Percentiles rank a stretch among this genome's conserved stretches.
phyloP scores from a whole-genome alignment of 2,888 invertebrate genomes.

The Ormyrus rosae region DNA sequence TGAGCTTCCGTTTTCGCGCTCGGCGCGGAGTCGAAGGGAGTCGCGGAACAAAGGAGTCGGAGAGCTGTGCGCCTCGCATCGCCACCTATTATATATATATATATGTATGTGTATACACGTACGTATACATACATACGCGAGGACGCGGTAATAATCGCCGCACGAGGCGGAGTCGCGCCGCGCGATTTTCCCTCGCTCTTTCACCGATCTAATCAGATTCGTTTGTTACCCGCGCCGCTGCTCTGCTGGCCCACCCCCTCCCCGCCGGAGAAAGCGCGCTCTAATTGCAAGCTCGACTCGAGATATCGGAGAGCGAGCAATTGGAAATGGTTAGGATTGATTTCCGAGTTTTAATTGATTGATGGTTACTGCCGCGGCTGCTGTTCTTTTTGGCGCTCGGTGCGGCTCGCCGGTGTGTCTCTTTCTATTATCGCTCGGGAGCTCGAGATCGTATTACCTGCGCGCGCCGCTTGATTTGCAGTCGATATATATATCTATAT shows the following conservation, averaged over 20 bases:
- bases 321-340: constrained; percentile 36
- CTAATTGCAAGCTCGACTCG: constrained; percentile 1
- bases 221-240: not conserved
- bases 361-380: not conserved
- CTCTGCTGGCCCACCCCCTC: too few species aligned
- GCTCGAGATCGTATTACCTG: too few species aligned
- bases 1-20: constrained; percentile 24
- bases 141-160: constrained; percentile 37
- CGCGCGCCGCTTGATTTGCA: too few species aligned
- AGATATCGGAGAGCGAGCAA: constrained; percentile 18
- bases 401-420: too few species aligned
- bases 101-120: not conserved
- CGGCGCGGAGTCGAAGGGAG: not conserved
- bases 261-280: constrained; percentile 1
- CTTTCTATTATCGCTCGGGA: too few species aligned
- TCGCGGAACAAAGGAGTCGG: not conserved
- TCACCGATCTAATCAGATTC: constrained; percentile 49
- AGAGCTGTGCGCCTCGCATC: too few species aligned
- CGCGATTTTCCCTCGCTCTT: constrained; percentile 23
- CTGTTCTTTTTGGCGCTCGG: constrained; percentile 7
- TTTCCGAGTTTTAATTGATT: constrained; percentile 43
- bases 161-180: constrained; percentile 3
- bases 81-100: too few species aligned
- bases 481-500: too few species aligned
- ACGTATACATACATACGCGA: not conserved